Conservation (phyloP, 2,888 invertebrate species). For the Gymnoscelis rufifasciata region DNA sequence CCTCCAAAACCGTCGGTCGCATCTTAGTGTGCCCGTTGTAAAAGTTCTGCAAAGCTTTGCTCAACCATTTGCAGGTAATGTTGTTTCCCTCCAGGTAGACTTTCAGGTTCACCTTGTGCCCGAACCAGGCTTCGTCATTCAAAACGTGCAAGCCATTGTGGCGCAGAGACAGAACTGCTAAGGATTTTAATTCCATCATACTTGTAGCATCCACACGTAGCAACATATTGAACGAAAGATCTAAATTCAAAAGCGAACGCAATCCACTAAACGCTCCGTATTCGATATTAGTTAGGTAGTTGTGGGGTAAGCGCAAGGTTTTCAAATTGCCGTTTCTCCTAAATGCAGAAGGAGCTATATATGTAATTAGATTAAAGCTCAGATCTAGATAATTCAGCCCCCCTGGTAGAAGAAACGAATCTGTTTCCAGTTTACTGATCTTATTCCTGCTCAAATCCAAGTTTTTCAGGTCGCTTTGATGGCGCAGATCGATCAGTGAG, state of each 20-base stretch:
- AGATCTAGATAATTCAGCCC: conserved; percentile 49
- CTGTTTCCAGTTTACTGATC: conserved; percentile 44
- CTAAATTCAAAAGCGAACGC: conserved; percentile 38
- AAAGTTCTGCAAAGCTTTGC: conserved; percentile 48
- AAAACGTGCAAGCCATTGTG: conserved; percentile 48
- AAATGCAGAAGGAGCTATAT: conserved; percentile 55
- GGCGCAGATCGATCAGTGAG: conserved; percentile 41
- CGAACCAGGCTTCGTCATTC: conserved; percentile 54
- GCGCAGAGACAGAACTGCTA: conserved; percentile 47
- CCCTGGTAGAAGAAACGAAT: conserved; percentile 49
- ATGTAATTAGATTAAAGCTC: conserved; percentile 46
- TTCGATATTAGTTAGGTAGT: conserved; percentile 44
- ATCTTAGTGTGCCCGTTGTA: conserved; percentile 60
- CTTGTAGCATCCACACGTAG: conserved; percentile 50
- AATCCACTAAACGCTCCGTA: conserved; percentile 59
- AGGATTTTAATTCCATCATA: conserved; percentile 52
- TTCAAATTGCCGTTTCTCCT: conserved; percentile 39
- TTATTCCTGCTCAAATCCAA: conserved; percentile 54
- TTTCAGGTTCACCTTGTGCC: conserved; percentile 45
- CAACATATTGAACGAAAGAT: conserved; percentile 51
- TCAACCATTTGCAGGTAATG: conserved; percentile 60
- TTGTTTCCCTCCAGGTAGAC: conserved; percentile 60
- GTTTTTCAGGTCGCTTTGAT: conserved; percentile 44
- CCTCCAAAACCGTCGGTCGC: conserved; percentile 42
- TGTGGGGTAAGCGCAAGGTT: conserved; percentile 51